Conservation (phyloP, 1,140 invertebrate genomes). For the Calosoma granatense region DNA sequence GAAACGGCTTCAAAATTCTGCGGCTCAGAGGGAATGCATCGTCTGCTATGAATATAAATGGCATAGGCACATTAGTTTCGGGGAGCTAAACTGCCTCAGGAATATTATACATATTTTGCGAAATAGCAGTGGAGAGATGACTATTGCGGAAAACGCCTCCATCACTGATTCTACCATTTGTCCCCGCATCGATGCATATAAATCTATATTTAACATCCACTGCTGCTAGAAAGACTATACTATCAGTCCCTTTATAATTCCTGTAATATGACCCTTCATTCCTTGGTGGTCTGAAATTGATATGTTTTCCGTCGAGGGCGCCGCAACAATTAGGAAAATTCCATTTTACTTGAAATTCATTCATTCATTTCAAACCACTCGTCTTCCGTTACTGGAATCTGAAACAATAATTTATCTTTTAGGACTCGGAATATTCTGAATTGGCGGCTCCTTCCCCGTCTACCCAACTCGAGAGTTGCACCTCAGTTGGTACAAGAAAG, state of each 20-base stretch:
- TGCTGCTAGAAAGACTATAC: conserved; percentile 34
- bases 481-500: no score
- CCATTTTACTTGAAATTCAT: conserved; percentile 16
- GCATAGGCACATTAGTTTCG: conserved; percentile 1
- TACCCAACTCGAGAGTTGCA: no score
- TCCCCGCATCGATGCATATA: conserved; percentile 31
- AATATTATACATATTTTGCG: not conserved
- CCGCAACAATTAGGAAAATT: conserved; percentile 19
- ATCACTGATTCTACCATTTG: conserved; percentile 29
- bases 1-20: conserved; percentile 31
- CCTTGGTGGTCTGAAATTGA: conserved; percentile 14
- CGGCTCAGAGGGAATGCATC: conserved; percentile 6
- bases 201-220: conserved; percentile 34
- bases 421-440: no score
- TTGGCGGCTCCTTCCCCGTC: no score
- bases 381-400: not conserved
- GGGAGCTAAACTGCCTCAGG: not conserved
- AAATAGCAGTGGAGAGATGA: not conserved
- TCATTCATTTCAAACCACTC: conserved; percentile 13
- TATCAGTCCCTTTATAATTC: conserved; percentile 36
- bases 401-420: not conserved
- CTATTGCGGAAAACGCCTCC: conserved; percentile 25
- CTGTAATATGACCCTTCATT: conserved; percentile 26
- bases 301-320: conserved; percentile 20
- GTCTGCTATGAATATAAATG: conserved; percentile 7